Evolutionary conservation across 1,140 invertebrate genomes (phyloP), one percentile per base, ranked within the genome.

Genomic region (Bacillus rossius): DNA sequence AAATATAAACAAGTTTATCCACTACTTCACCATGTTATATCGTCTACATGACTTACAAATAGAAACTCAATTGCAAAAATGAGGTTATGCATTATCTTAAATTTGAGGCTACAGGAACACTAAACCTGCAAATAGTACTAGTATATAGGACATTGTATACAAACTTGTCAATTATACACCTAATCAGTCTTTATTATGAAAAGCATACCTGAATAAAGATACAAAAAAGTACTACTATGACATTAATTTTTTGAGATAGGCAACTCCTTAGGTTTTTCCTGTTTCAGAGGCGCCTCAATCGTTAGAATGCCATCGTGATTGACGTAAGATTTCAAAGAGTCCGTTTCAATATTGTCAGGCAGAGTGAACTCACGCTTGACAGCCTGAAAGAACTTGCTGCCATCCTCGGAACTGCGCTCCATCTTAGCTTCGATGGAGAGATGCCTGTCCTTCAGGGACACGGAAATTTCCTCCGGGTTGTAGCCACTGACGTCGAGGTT

Each of bases 311-410:
- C 75, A 57, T 67, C 67, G 7, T 60, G 57, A 14, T 61, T 67
- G 10, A 75, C 57, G 26, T 66, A 61, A 1, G 72, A 74, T 29
- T 69, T 72, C 7, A 77, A 60, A 38, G 66, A 61, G 38, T 69
- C 64, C 8, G 66, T 55, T 34, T 75, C 67, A 4, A 77, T 65
- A 25, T 69, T 71, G 42, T 73, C 66, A 0, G 76, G 76, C 4
- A 78, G 38, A 1, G 72, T 67, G 55, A 71, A 76, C 14, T 71
- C 67, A 2, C 74, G 65, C n/a, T 58, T 61, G 48, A 74, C 67
- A 63, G 77, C 75, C 29, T 72, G 69, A 22, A 69, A 67, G 38
- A 67, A 64, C 16, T 67, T 60, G 17, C 68, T 69, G 8, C 67
- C 70, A 59, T 73, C 70, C 23, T 66, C 61, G 7, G 53, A 40